Base-by-base conservation (phyloP, 2,113 vertebrate genomes). In the Rutilus rutilus region DNA sequence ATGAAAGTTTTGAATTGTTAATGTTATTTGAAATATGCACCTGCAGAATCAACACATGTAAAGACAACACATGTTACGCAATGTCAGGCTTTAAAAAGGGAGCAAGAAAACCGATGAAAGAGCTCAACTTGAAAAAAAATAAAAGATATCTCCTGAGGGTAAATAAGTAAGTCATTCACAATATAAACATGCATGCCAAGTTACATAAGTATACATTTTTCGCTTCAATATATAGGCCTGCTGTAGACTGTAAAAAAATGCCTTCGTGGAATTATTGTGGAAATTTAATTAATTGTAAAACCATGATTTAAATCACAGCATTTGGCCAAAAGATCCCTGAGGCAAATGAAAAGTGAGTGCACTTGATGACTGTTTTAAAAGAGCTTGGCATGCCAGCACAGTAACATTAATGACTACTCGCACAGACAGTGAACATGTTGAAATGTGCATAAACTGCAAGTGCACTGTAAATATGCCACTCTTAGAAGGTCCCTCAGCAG, bases 371-470 rank as follows among this genome's bases (percentile, higher is more conserved):
- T 84, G 85, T 45, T 89, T 90, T 87, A 92, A 87, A 85, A 86
- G 54, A 88, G 82, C 87, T 52, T 69, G 86, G 89, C 79, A 87
- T 67, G 78, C 75, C 52, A 42, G 39, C 60, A 30, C 0, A 78
- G 52, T 67, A 30, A 76, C 64, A 39, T 81, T 89, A 93, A 92
- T 91, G 88, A 90, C 87, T 85, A 90, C 88, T 62, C 89, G 86
- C 88, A 87, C 64, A 83, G 83, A 42, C 36, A 86, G 67, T 79
- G 65, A 81, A 76, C 50, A 78, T 74, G 64, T 82, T 67, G 88
- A 89, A 88, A 85, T 78, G 85, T 90, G 89, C 42, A 80, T 21
- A 67, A 91, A 93, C 90, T 92, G 87, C 67, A 92, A 89, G 78
- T 89, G 59, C 76, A 75, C 42, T 75, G 23, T 9, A 75, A 75